These are phyloP conservation scores for Eristalis arbustorum DNA, from an alignment of 2,888 invertebrate species.

Conservation along the genomic window DNA sequence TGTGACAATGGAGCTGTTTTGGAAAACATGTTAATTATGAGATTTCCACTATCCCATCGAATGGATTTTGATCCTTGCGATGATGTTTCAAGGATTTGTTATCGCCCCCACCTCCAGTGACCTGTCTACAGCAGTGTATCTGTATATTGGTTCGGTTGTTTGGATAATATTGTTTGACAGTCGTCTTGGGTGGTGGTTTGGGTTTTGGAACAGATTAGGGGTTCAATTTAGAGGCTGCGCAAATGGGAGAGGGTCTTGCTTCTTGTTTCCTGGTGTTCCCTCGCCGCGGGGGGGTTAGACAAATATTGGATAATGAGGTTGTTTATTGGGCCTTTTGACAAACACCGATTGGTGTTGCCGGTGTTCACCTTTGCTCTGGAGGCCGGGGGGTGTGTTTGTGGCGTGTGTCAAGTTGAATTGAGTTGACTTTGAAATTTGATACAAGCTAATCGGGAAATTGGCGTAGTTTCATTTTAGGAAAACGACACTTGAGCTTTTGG, in stretches of 20 bases:
- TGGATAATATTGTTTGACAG: constrained; percentile 27
- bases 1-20: constrained; percentile 31
- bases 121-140: constrained; percentile 17
- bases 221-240: constrained; percentile 16
- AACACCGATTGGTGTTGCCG: neutral
- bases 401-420: neutral
- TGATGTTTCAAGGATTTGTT: constrained; percentile 44
- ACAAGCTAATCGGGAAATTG: neutral
- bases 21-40: constrained; percentile 63
- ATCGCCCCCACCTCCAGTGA: neutral
- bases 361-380: neutral
- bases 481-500: no score
- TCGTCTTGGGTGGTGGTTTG: constrained; percentile 48
- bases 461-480: no score
- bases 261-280: neutral
- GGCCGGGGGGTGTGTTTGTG: neutral
- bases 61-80: constrained; percentile 55
- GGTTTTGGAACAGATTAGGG: constrained; percentile 13
- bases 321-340: neutral
- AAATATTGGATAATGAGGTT: neutral
- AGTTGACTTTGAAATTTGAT: neutral
- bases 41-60: constrained; percentile 43
- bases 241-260: constrained; percentile 3
- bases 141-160: constrained; percentile 32
- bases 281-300: neutral